phyloP scores from a whole-genome alignment of 35 echinoderm and acorn worm species.

The Ptychodera flava region DNA sequence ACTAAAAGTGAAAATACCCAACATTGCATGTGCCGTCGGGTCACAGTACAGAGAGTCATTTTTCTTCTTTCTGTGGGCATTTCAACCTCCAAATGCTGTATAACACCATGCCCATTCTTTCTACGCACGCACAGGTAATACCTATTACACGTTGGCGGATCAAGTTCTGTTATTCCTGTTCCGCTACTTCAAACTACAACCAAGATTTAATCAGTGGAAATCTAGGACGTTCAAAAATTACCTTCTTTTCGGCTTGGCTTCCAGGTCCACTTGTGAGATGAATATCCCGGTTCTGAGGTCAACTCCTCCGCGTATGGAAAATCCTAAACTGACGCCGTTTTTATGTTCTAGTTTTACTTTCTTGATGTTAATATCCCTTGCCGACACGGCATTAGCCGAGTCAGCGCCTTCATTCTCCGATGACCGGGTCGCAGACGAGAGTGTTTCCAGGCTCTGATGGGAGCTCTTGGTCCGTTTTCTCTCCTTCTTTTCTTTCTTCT shows the following conservation, averaged over 20 bases:
- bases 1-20: too few relatives aligned
- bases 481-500: background rate
- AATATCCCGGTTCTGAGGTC: conserved; percentile 86
- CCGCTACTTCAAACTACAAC: too few relatives aligned
- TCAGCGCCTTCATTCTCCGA: background rate
- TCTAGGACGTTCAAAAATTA: too few relatives aligned
- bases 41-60: too few relatives aligned
- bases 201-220: too few relatives aligned
- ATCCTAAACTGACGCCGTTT: conserved; percentile 61
- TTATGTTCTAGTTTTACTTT: conserved; percentile 58
- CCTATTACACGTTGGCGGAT: too few relatives aligned
- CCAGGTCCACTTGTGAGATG: conserved; percentile 85
- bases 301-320: conserved; percentile 83
- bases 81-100: too few relatives aligned
- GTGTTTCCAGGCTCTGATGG: conserved; percentile 5
- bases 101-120: too few relatives aligned
- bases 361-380: conserved; percentile 22
- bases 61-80: too few relatives aligned
- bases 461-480: conserved; percentile 20
- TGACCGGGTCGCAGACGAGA: background rate
- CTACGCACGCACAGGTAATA: too few relatives aligned
- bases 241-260: conserved; percentile 86
- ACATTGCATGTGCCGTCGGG: too few relatives aligned
- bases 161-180: too few relatives aligned
- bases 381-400: background rate